Conservation (phyloP, 1,140 invertebrate genomes). For the Dermatophagoides farinae region DNA sequence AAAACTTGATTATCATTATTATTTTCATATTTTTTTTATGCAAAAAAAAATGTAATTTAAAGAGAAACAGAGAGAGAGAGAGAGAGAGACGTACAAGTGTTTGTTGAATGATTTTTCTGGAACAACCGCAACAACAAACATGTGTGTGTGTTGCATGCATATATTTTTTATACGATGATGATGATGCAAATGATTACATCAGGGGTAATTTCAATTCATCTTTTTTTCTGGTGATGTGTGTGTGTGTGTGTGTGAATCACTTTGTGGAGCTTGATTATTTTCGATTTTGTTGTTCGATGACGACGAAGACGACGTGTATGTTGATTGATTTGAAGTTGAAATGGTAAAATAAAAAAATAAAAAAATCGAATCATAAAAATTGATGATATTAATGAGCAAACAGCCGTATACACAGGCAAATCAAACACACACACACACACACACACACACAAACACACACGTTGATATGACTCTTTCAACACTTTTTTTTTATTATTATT, state of each 20-base stretch:
- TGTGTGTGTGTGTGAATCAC: not conserved
- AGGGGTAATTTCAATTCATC: not conserved
- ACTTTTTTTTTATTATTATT: too few relatives aligned
- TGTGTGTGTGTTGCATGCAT: not conserved
- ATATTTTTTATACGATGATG: not conserved
- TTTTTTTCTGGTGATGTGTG: not conserved
- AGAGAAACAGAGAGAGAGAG: too few relatives aligned
- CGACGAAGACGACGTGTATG: not conserved
- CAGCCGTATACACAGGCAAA: not conserved
- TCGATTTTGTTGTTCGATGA: not conserved
- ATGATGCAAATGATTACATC: not conserved
- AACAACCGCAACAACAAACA: not conserved
- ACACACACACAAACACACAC: not conserved
- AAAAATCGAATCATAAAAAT: not conserved
- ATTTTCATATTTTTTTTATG: too few relatives aligned
- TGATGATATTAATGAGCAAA: not conserved
- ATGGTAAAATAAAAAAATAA: not conserved
- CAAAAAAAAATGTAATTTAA: too few relatives aligned
- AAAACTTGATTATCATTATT: too few relatives aligned
- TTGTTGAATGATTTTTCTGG: too few relatives aligned
- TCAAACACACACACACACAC: not conserved
- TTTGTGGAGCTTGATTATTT: not conserved
- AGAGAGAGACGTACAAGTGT: too few relatives aligned
- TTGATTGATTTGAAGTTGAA: not conserved
- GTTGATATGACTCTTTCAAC: not conserved